These are phyloP conservation scores for Boleophthalmus pectinirostris DNA, from an alignment of 2,113 vertebrate genomes.

Conservation along the genomic window DNA sequence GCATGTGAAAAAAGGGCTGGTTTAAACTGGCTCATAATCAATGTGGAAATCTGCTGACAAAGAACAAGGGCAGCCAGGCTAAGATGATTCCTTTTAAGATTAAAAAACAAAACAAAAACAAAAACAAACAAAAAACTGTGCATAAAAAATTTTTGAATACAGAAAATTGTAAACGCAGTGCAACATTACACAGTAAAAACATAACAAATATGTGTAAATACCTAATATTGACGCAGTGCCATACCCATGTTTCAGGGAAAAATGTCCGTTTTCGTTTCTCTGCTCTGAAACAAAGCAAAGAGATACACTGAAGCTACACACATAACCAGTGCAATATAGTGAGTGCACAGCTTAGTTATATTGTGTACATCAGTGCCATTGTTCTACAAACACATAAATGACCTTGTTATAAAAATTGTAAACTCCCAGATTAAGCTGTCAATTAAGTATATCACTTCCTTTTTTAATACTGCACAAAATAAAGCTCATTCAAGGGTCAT, in stretches of 20 bases:
- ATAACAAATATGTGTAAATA: conserved; percentile 55
- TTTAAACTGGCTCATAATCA: conserved; percentile 63
- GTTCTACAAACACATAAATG: not conserved
- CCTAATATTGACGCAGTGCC: conserved; percentile 91
- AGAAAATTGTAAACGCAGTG: too few species aligned
- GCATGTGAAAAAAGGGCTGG: conserved; percentile 63
- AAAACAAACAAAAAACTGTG: too few species aligned
- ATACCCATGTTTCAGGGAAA: conserved; percentile 93
- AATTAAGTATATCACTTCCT: not conserved
- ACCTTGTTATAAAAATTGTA: not conserved
- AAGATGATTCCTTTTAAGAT: conserved; percentile 54
- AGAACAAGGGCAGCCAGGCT: conserved; percentile 38
- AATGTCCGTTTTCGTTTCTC: conserved; percentile 90
- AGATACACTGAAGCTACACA: not conserved
- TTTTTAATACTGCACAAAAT: not conserved
- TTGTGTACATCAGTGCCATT: not conserved
- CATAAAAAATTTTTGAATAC: not conserved
- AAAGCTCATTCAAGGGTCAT: not conserved
- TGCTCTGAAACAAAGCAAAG: conserved; percentile 73
- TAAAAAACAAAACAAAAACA: conserved; percentile 37
- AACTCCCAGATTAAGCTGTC: not conserved
- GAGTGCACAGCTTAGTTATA: not conserved
- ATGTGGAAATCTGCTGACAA: conserved; percentile 57
- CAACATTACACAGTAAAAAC: too few species aligned
- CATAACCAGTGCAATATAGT: not conserved